Percentiles rank a stretch among this genome's conserved stretches.
Conservation (phyloP, 2,888 invertebrate genomes). For the Meteorus cinctellus region DNA sequence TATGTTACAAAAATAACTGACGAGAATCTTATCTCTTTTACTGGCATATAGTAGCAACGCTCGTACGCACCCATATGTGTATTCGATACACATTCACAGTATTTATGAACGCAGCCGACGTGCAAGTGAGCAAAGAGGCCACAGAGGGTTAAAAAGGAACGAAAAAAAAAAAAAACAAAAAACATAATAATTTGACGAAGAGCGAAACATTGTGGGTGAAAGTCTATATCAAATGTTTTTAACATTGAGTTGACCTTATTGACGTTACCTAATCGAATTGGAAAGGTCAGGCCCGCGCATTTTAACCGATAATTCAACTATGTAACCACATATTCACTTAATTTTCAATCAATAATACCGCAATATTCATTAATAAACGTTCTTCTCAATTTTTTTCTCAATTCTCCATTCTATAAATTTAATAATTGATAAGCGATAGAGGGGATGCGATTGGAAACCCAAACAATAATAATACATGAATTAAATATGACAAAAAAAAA, state of each 20-base stretch:
- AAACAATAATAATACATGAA: constrained; percentile 31
- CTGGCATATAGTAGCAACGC: constrained; percentile 53
- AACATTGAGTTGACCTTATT: constrained; percentile 68
- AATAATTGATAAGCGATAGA: background rate
- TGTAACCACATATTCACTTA: background rate
- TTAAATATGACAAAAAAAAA: constrained; percentile 8
- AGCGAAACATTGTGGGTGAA: constrained; percentile 16
- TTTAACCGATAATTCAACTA: constrained; percentile 50
- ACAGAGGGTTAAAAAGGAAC: constrained; percentile 4
- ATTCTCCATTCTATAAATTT: background rate
- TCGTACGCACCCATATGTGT: constrained; percentile 38
- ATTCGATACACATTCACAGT: constrained; percentile 2
- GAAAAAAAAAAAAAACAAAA: constrained; percentile 13
- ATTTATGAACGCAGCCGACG: background rate
- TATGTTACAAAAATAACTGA: constrained; percentile 65
- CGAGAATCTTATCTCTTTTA: constrained; percentile 59
- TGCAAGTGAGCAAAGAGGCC: constrained; percentile 20
- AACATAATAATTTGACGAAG: background rate
- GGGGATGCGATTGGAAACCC: constrained; percentile 32
- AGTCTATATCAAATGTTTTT: constrained; percentile 46
- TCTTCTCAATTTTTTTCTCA: background rate
- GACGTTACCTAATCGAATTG: constrained; percentile 68
- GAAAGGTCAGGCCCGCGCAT: constrained; percentile 64
- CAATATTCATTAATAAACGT: background rate
- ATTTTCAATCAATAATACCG: background rate